Base-by-base conservation (phyloP, 1,140 invertebrate genomes). In the Drosophila santomea region DNA sequence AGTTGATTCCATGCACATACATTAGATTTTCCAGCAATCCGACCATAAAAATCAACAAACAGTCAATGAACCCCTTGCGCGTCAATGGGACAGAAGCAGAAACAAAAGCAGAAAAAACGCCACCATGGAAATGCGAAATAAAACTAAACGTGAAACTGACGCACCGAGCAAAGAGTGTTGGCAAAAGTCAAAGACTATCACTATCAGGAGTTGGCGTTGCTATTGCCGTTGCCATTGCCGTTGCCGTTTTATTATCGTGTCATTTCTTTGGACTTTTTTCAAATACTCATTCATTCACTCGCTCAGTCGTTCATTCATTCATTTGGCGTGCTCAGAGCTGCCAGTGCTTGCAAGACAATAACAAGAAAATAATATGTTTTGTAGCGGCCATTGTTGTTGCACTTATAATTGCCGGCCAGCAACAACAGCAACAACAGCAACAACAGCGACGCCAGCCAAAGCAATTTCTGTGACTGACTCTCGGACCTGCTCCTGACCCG, bases 401-500 rank as follows among this genome's bases (percentile, higher is more conserved):
- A 55, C 47, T 69, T 85, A 69, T 85, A 86, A 85, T 86, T 85
- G 82, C 62, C 60, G 64, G 52, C 57, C 44, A 59, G 47, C 51
- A 73, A 38, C 58, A 69, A 69, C 23, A 48, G 43, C 62, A 69
- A 69, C 23, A 48, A n/a, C 44, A 59, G 47, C 51, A 73, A 38
- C 58, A 69, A 69, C 23, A 48, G 43, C 62, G 77, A 85, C 81
- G 77, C 74, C 80, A 83, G 55, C 60, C 47, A 58, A 80, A 78
- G 77, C 78, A 80, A 78, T 81, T 86, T 81, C 82, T 86, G 74
- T 81, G 81, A 86, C 85, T 86, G 78, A 64, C 71, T 74, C 58
- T 71, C 47, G 68, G 68, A 54, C 74, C 62, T 35, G 72, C 59
- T 56, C 52, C 55, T 54, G 73, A 51, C 52, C 62, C 72, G 73